Base-by-base conservation (phyloP, 2,888 invertebrate species). In the Eupithecia vulgata region DNA sequence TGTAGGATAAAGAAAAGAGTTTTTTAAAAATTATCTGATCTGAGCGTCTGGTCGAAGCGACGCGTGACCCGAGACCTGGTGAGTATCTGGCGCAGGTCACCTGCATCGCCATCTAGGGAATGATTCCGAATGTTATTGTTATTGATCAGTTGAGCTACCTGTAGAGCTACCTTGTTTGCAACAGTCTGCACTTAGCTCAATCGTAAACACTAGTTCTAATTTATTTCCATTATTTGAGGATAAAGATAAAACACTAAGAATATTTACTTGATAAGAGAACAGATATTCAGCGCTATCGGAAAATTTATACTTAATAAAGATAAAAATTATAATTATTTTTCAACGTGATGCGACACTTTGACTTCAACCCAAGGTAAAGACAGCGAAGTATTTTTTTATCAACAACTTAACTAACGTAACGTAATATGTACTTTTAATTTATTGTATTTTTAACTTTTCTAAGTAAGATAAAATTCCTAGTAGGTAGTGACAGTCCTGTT, bases 311-410 rank as follows among this genome's bases (percentile, higher is more conserved):
- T 64, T 71, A 71, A 61, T 68, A 70, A 67, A 73, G 69, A 76
- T 76, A 76, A 76, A 62, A 70, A 68, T 72, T 76, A n/a, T n/a
- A 73, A 76, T 76, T 76, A 76, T 76, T 76, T 76, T 76, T 42
- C 68, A 74, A 76, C 73, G 76, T 74, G 73, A 76, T 73, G 66
- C 62, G 52, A 67, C 52, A 73, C 37, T 35, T 57, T 21, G 25
- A 25, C 25, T 25, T 25, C 57, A 17, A 37, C 45, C 25, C 70
- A 40, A 64, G 57, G 35, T 67, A 52, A 57, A 73, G 70, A 37
- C 61, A 40, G 21, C 25, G 65, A 40, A 5, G 64, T 37, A 12
- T 12, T 37, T 37, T 30, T 65, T 37, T 40, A 25, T 65, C 21
- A 65, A 25, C 8, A 42, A 21, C 40, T 40, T 64, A 21, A 21